These are phyloP conservation scores for Uropetala carovei DNA, from an alignment of 2,888 invertebrate species.

Conservation along the genomic window DNA sequence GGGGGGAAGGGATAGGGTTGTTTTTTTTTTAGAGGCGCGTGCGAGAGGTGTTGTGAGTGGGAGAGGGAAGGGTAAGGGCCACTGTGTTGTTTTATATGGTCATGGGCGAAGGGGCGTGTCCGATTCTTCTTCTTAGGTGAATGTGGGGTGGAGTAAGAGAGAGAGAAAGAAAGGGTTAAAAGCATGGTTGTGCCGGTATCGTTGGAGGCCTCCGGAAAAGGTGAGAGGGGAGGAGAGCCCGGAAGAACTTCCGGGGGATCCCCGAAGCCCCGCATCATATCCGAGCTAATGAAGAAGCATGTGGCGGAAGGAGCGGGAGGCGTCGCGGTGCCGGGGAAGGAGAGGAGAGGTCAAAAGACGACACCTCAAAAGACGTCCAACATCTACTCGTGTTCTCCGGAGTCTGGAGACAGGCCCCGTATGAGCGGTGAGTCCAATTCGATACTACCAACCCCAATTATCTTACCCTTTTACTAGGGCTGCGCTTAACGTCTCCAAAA, in stretches of 20 bases:
- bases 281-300: slow-evolving; percentile 49
- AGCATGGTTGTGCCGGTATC: slow-evolving; percentile 39
- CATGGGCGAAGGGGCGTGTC: neutral
- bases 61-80: neutral
- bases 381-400: slow-evolving; percentile 4
- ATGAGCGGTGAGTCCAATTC: slow-evolving; percentile 29
- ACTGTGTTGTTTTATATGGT: neutral
- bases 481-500: neutral
- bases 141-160: neutral
- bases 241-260: neutral
- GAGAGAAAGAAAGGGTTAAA: too few species aligned
- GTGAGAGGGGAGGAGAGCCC: neutral
- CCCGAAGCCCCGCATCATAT: slow-evolving; percentile 44
- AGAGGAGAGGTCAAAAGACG: neutral
- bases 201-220: neutral
- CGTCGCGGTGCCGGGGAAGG: slow-evolving; percentile 2
- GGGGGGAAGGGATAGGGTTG: too few species aligned
- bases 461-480: neutral
- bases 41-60: neutral
- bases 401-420: neutral
- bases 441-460: neutral
- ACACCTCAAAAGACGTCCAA: neutral
- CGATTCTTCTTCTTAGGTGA: neutral
- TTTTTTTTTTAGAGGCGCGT: too few species aligned
- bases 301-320: neutral